Conservation (phyloP, 2,113 vertebrate genomes). For the Chloroceryle aenea region DNA sequence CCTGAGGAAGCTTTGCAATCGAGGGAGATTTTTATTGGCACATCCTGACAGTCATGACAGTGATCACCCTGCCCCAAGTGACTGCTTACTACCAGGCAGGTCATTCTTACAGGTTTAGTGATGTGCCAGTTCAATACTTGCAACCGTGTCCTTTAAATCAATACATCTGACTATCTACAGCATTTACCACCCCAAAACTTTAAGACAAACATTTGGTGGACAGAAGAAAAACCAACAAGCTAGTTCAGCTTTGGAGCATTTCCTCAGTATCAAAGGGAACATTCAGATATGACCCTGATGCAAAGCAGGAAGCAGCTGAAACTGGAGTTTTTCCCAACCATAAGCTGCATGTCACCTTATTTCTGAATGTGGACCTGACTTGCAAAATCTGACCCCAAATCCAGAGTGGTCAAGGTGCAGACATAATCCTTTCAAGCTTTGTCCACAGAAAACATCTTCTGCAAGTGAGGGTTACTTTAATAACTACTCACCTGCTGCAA, state of each 20-base stretch:
- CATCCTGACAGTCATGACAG: neutral
- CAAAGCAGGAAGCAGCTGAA: neutral
- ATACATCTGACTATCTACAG: neutral
- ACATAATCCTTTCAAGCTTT: neutral
- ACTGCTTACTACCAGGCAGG: neutral
- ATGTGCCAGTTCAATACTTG: neutral
- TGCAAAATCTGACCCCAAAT: neutral
- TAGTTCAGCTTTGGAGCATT: conserved; percentile 4
- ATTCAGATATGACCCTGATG: neutral
- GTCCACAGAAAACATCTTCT: neutral
- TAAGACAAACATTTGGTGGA: neutral
- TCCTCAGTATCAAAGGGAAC: conserved; percentile 14
- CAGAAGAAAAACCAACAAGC: neutral
- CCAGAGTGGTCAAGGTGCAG: neutral
- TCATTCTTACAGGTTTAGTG: neutral
- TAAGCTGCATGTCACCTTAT: neutral
- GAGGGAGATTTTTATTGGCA: neutral
- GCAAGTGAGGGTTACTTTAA: neutral
- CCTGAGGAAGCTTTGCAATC: neutral
- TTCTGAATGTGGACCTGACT: too few relatives aligned
- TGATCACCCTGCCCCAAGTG: neutral
- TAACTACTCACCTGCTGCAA: neutral
- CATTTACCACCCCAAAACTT: neutral
- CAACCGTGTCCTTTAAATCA: neutral
- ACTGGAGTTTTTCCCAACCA: neutral